Conservation (phyloP, 37 sponge, comb jelly and placozoan species). For the Amphimedon queenslandica region DNA sequence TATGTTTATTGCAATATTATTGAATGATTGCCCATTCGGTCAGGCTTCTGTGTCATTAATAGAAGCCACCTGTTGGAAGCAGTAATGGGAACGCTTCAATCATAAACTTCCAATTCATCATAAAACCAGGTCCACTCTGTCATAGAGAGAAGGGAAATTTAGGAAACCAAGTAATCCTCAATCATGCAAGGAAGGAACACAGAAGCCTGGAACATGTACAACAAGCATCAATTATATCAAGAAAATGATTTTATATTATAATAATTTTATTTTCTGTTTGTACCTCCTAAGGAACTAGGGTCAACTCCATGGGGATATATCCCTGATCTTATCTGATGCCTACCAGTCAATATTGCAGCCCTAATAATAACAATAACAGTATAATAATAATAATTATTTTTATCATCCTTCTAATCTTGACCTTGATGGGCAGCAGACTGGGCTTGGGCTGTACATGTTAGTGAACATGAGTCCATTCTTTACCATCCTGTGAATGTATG, state of each 20-base stretch:
- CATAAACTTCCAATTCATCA: not conserved
- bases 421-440: constrained; percentile 55
- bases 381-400: not conserved
- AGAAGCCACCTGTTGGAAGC: not conserved
- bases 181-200: no score
- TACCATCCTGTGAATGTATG: constrained; percentile 36
- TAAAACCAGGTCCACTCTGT: not conserved
- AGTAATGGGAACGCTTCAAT: not conserved
- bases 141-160: no score
- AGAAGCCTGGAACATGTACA: no score
- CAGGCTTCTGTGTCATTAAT: not conserved
- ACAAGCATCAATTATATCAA: no score
- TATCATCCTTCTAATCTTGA: no score
- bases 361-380: not conserved
- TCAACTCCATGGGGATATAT: constrained; percentile 57
- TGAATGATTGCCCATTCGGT: not conserved
- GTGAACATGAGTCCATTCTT: constrained; percentile 48
- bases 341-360: constrained; percentile 59
- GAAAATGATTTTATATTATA: no score
- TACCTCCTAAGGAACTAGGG: constrained; percentile 51
- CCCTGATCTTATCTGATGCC: constrained; percentile 53
- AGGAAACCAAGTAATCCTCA: no score
- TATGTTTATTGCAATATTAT: not conserved
- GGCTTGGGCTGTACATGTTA: constrained; percentile 42
- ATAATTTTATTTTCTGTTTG: not conserved